Conservation (phyloP, 2,888 invertebrate genomes). For the Amaurobius ferox region DNA sequence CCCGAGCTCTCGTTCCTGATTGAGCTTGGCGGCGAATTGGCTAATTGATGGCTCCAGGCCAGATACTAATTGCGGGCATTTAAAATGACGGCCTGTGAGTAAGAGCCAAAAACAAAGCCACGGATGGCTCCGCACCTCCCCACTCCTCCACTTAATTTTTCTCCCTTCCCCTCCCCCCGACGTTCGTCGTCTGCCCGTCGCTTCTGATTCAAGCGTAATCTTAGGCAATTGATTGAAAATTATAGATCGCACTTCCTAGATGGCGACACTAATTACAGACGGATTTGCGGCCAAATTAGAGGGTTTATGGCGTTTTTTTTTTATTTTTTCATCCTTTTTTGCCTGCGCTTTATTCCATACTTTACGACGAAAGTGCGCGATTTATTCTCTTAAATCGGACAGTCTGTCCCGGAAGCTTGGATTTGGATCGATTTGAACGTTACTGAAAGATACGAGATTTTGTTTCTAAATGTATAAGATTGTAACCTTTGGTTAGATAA, state of each 20-base stretch:
- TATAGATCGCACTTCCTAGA: conserved; percentile 57
- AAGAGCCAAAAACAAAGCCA: conserved; percentile 62
- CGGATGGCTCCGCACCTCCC: not conserved
- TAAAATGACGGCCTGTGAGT: conserved; percentile 62
- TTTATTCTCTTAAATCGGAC: not conserved
- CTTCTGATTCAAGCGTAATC: conserved; percentile 45
- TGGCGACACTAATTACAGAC: conserved; percentile 41
- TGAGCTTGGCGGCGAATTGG: conserved; percentile 51
- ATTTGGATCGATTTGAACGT: not conserved
- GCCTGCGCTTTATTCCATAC: not conserved
- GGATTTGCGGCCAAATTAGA: conserved; percentile 21
- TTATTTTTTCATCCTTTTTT: not conserved
- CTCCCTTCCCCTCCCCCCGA: conserved; percentile 16
- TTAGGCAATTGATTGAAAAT: conserved; percentile 63
- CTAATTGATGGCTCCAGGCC: conserved; percentile 66
- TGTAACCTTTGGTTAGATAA: no score
- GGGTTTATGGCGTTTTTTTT: conserved; percentile 4
- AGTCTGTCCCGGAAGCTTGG: not conserved
- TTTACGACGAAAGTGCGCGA: not conserved
- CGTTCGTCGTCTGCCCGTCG: not conserved
- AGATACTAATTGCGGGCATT: conserved; percentile 63
- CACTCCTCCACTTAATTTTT: not conserved
- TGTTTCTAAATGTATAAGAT: no score
- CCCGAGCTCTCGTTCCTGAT: not conserved
- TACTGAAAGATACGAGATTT: no score